Conservation (phyloP, 2,797 vertebrate genomes). For the Ctenopoma kingsleyae region DNA sequence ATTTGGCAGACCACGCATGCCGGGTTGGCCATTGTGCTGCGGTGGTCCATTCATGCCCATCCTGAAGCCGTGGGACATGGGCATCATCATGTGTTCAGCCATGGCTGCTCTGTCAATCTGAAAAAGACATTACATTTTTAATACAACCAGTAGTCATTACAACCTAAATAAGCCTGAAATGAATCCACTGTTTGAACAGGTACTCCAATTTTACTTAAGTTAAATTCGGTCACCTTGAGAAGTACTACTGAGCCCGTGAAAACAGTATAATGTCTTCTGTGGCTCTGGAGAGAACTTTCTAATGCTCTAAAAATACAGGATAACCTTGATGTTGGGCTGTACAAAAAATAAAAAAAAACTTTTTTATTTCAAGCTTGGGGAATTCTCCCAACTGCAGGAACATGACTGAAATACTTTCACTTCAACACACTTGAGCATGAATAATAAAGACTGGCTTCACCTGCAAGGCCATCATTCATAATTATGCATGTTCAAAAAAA, state of each 20-base stretch:
- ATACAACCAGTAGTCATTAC: neutral
- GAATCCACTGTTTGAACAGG: neutral
- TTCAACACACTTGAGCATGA: no score
- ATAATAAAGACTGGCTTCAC: neutral
- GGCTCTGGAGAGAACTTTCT: neutral
- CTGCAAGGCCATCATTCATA: neutral
- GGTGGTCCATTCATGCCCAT: slow-evolving; percentile 88
- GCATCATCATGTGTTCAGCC: slow-evolving; percentile 96
- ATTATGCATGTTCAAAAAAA: neutral
- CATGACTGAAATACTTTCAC: neutral
- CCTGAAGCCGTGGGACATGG: slow-evolving; percentile 91
- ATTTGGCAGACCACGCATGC: slow-evolving; percentile 75
- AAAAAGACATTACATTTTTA: slow-evolving; percentile 14
- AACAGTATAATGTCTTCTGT: neutral
- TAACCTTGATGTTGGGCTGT: neutral
- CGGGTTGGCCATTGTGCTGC: slow-evolving; percentile 83
- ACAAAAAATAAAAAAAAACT: neutral
- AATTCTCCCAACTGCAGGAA: neutral
- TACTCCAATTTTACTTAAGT: neutral
- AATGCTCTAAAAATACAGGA: neutral
- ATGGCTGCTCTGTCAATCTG: slow-evolving; percentile 78
- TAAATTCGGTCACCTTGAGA: neutral
- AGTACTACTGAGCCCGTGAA: neutral
- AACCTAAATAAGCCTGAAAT: neutral
- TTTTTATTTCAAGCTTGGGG: neutral